phyloP scores from a whole-genome alignment of 2,113 vertebrate species.

The Sinocyclocheilus rhinocerous region DNA sequence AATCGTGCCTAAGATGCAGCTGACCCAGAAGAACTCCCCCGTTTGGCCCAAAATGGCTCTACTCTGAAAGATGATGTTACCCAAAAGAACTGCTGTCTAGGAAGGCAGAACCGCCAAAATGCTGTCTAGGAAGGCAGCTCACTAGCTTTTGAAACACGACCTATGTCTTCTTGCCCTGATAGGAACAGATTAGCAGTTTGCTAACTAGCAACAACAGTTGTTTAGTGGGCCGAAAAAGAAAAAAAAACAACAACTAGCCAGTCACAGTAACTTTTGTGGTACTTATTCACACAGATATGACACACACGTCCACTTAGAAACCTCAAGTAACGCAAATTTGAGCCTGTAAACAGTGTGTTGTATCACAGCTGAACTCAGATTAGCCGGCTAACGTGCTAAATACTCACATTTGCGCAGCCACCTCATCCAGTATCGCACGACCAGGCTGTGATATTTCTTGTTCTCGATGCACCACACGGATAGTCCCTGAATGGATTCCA shows the following conservation, averaged over 20 bases:
- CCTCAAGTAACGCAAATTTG: neutral
- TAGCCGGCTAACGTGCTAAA: conserved; percentile 42
- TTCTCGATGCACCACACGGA: conserved; percentile 95
- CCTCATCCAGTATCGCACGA: conserved; percentile 92
- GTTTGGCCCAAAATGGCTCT: neutral
- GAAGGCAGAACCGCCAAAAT: neutral
- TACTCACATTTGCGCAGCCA: conserved; percentile 91
- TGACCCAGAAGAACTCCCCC: neutral
- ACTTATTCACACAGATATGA: neutral
- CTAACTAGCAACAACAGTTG: conserved; percentile 10
- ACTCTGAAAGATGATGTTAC: neutral
- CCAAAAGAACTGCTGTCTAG: neutral
- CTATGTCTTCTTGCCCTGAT: neutral
- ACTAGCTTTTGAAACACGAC: neutral
- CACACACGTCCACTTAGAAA: neutral
- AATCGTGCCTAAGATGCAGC: neutral
- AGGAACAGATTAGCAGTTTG: conserved; percentile 21
- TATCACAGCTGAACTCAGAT: conserved; percentile 1
- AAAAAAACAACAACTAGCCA: neutral
- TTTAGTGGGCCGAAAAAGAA: neutral
- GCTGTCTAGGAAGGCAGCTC: neutral
- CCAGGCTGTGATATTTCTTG: conserved; percentile 89
- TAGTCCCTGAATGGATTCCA: conserved; percentile 95
- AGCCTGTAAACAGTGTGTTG: neutral
- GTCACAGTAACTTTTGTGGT: neutral